These are phyloP conservation scores for Sanderia malayensis DNA, from an alignment of 30 jellyfish, hydroid and myxozoan species.

Conservation along the genomic window DNA sequence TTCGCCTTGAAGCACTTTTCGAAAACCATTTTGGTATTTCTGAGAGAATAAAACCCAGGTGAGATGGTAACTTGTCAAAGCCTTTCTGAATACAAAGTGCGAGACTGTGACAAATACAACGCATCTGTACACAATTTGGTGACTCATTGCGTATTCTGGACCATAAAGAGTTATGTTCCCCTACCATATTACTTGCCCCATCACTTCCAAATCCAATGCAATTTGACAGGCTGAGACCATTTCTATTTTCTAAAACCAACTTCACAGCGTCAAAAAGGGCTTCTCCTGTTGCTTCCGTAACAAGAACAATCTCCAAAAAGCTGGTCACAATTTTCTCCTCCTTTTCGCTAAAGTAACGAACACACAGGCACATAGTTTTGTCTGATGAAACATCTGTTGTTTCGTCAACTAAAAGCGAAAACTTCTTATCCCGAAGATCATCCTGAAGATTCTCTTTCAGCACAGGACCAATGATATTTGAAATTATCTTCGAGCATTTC, in stretches of 20 bases:
- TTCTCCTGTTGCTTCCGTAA: neutral
- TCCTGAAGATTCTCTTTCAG: constrained; percentile 10
- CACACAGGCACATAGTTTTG: constrained; percentile 7
- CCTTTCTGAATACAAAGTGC: constrained; percentile 46
- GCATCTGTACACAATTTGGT: constrained; percentile 33
- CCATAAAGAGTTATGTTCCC: constrained; percentile 45
- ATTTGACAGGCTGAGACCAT: neutral
- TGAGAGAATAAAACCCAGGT: constrained; percentile 9
- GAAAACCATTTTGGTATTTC: neutral
- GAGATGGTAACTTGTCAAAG: constrained; percentile 28
- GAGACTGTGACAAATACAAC: constrained; percentile 10
- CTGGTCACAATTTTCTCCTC: constrained; percentile 21
- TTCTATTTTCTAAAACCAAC: neutral
- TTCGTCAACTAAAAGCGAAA: constrained; percentile 7
- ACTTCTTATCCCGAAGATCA: constrained; percentile 17
- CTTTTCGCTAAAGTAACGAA: constrained; percentile 15
- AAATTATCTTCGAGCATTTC: constrained; percentile 10
- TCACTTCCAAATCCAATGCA: constrained; percentile 7
- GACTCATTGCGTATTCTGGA: constrained; percentile 36
- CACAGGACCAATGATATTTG: neutral
- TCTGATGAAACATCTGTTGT: neutral
- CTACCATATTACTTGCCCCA: constrained; percentile 41
- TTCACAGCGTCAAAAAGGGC: neutral
- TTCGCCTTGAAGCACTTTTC: neutral
- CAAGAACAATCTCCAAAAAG: constrained; percentile 3